These are phyloP conservation scores for Drosophila cognata DNA, from an alignment of 2,888 invertebrate genomes.

Conservation along the genomic window DNA sequence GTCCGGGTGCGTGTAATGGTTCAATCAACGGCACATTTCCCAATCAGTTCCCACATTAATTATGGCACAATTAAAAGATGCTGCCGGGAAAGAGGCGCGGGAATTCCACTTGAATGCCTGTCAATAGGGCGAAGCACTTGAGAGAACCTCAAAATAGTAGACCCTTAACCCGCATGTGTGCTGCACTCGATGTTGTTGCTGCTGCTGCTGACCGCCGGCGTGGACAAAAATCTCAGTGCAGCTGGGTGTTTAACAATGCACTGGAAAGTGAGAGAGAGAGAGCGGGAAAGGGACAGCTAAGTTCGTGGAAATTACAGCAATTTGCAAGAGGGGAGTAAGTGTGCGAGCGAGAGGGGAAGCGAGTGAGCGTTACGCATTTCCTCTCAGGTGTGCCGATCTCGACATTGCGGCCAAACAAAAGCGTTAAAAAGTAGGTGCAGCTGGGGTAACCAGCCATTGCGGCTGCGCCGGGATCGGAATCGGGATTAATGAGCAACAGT, in stretches of 20 bases:
- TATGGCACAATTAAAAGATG: conserved; percentile 75
- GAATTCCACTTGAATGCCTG: conserved; percentile 74
- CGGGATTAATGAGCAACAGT: conserved; percentile 77
- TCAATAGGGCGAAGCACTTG: conserved; percentile 66
- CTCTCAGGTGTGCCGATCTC: conserved; percentile 71
- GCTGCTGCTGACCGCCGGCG: conserved; percentile 68
- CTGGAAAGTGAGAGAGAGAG: background rate
- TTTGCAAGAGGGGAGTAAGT: background rate
- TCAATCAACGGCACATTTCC: conserved; percentile 69
- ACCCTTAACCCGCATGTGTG: conserved; percentile 58
- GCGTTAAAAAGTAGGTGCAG: conserved; percentile 76
- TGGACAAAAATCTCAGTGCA: conserved; percentile 70
- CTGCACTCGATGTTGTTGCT: background rate
- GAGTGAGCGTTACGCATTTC: conserved; percentile 71
- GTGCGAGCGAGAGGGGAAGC: conserved; percentile 2
- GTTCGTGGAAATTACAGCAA: conserved; percentile 13
- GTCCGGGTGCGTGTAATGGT: conserved; percentile 60
- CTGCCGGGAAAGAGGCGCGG: conserved; percentile 40
- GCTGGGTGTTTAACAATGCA: conserved; percentile 52
- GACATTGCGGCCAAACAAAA: conserved; percentile 60
- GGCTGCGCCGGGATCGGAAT: conserved; percentile 57
- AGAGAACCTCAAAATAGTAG: conserved; percentile 30
- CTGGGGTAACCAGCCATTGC: conserved; percentile 50
- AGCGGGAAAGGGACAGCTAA: conserved; percentile 2
- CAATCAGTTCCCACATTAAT: conserved; percentile 77